Evolutionary conservation across 2,888 invertebrate species (phyloP), one percentile per base, ranked within the genome.

Genomic region (Pedicia rivosa): DNA sequence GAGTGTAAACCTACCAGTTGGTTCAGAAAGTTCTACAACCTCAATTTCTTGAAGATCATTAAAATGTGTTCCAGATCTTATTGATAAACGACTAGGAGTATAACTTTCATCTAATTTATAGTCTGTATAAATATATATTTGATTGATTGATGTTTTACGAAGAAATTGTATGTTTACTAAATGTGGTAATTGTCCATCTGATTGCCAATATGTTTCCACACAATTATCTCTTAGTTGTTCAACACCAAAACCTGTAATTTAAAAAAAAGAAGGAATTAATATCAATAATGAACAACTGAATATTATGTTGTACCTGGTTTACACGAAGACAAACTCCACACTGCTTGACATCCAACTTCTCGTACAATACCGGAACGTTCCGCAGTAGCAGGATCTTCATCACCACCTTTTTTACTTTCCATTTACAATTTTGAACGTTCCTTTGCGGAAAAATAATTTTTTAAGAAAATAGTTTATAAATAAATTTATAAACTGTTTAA

Each of bases 121-220:
- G 59, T 99, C 97, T 0, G 94, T 88, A 56, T 92, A 99, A 43
- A 99, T 82, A 56, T 88, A 92, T 45, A 99, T 83, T 60, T 94
- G 90, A 34, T 84, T 80, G 8, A 98, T 81, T 44, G 90, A 88
- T 1, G 91, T 97, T 63, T 95, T 95, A 44, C 83, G 72, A 51
- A 86, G 79, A 56, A 97, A 97, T 53, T 95, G 92, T 44, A 98
- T 88, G 54, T 95, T 97, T 0, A 98, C 91, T 44, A 95, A 66
- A 62, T 98, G 98, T 3, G 98, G 98, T 43, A 98, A 70, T 47
- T 95, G 95, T 0, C 98, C 98, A 62, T 99, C 98, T 0, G 95
- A 97, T 58, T 98, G 98, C 98, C 98, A 98, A 58, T 95, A 98
- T 3, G 94, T 92, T 47, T 98, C 98, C 61, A 87, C 80, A 43